Base-by-base conservation (phyloP, 2,113 vertebrate species). In the Carassius auratus region DNA sequence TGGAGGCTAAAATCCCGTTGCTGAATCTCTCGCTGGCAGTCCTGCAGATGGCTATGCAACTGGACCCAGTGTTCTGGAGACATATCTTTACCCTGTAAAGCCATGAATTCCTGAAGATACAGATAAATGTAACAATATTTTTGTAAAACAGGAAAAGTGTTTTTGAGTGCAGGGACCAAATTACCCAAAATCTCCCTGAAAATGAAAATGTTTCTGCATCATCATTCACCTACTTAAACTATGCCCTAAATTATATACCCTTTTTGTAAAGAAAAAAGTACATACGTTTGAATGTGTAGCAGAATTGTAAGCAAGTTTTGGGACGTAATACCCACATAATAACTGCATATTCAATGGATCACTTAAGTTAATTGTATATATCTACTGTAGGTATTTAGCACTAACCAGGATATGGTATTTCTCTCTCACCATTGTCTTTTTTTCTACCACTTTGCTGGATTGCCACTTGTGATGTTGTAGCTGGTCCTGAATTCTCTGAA, bases 321-420 rank as follows among this genome's bases (percentile, higher is more conserved):
- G 33, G 8, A 69, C 3, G 10, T 38, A 69, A 17, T 5, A 69
- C 30, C 52, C 30, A 8, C 30, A 68, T 36, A 30, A 68, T 68
- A 68, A 9, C 4, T 69, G 15, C 66, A 19, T 69, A 26, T 38
- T 74, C 23, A 73, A 73, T 2, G 4, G 36, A 42, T 42, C 1
- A 19, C 36, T 73, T 38, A 7, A 33, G 62, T 64, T 30, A 30
- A 26, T 23, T 64, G 13, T 33, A 66, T 33, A 26, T 13, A 13
- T 33, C 14, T 15, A 30, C 30, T 30, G 30, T 30, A 33, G 2
- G 23, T 8, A 68, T 68, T 95, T 94, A 81, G 86, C 95, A 98
- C 97, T 96, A 95, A 98, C 97, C 97, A 97, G 90, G 81, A 91
- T 93, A 91, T 94, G 96, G 33, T 96, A 96, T 88, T 90, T 94